Evolutionary conservation across 2,797 vertebrate genomes (phyloP).

Genomic region (Etheostoma nigrum): DNA sequence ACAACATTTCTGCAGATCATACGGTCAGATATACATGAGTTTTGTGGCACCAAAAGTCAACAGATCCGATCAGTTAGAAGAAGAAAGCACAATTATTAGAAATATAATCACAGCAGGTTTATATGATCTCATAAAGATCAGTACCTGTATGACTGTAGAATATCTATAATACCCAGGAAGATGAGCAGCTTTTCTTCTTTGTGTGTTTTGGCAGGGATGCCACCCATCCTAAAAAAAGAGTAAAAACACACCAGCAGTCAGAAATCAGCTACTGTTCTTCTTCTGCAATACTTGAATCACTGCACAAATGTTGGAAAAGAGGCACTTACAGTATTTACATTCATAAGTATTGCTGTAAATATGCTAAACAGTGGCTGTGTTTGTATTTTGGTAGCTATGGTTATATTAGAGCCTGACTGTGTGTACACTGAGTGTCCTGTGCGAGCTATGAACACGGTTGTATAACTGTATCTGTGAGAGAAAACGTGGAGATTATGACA

Average conservation of each 20-base stretch:
- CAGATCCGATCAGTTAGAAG: neutral
- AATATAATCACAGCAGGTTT: neutral
- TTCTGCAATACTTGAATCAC: constrained; percentile 18
- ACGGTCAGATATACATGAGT: neutral
- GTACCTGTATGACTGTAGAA: constrained; percentile 97
- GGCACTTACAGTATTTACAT: constrained; percentile 52
- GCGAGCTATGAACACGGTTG: constrained; percentile 31
- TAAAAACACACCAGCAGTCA: constrained; percentile 56
- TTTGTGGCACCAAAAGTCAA: neutral
- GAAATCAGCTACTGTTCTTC: constrained; percentile 23
- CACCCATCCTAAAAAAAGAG: constrained; percentile 91
- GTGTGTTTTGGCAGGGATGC: constrained; percentile 96
- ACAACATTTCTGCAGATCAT: neutral
- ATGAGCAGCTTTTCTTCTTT: constrained; percentile 95
- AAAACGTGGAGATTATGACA: constrained; percentile 41
- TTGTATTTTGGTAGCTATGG: constrained; percentile 76
- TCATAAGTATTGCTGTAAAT: constrained; percentile 53
- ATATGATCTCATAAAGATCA: neutral
- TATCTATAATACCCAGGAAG: constrained; percentile 98
- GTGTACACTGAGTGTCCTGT: constrained; percentile 26
- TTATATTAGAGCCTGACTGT: constrained; percentile 55
- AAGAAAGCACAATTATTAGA: neutral
- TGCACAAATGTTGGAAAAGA: constrained; percentile 65
- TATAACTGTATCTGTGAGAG: constrained; percentile 43
- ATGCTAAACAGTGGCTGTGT: constrained; percentile 53